Base-by-base conservation (phyloP, 2,797 vertebrate genomes). In the Anguilla megastoma region DNA sequence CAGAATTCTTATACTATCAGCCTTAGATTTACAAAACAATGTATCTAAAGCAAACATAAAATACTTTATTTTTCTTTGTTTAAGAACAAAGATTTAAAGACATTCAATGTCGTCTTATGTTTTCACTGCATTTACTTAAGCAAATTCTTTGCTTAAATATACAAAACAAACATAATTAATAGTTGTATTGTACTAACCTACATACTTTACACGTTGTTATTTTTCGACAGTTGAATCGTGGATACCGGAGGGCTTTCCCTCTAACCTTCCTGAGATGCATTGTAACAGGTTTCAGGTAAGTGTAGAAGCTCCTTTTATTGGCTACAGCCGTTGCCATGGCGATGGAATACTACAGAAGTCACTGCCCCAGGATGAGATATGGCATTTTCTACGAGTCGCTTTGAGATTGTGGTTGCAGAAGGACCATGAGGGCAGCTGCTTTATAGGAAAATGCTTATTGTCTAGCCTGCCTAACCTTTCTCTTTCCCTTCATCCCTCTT, bases 261-360 rank as follows among this genome's bases (percentile, higher is more conserved):
- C 36, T 66, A 2, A 85, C 33, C 8, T 85, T 85, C 85, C 85
- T 66, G 30, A 85, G 85, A 33, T 85, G 56, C 45, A 63, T 85
- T 45, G 54, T 85, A 21, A 12, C 66, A 41, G 0, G 33, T 36
- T 85, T 85, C 56, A 85, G 30, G 85, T 85, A 85, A 85, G 85
- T 27, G 45, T 24, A 84, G 50, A 50, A 52, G 21, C 21, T 84
- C 50, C 24, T 10, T 84, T n/a, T 52, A 27, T 52, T 27, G 27
- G 48, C 2, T 84, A 12, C 10, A 52, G 48, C 24, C 54, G 9
- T 54, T 27, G 10, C 48, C 24, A 84, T 84, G 50, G 50, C 30
- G 21, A 82, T 45, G 79, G 27, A 45, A 24, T 48, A 8, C 79
- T 50, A 16, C 27, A n/a, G 5, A 24, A 66, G 63, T 1, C 71